Conservation (phyloP, 2,797 vertebrate genomes). For the Alca torda region DNA sequence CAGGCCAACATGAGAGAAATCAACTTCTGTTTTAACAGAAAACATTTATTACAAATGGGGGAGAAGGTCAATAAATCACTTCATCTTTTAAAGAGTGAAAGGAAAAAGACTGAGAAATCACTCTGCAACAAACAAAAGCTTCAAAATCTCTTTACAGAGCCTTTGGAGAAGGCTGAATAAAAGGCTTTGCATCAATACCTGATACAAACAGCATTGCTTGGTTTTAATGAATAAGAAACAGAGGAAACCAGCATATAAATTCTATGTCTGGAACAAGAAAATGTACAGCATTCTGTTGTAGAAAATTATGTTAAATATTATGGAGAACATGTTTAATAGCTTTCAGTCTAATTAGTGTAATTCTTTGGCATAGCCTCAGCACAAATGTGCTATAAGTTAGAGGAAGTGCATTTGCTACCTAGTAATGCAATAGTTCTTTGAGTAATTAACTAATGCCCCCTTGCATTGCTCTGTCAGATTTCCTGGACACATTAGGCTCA, state of each 20-base stretch:
- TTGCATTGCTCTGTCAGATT: not conserved
- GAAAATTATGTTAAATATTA: constrained; percentile 21
- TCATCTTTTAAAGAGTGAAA: not conserved
- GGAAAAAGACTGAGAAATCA: not conserved
- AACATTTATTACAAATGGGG: not conserved
- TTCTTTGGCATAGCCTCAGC: not conserved
- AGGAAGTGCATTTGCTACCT: constrained; percentile 6
- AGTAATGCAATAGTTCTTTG: not conserved
- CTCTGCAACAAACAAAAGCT: not conserved
- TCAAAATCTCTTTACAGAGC: not conserved
- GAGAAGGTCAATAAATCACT: not conserved
- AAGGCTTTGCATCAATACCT: not conserved
- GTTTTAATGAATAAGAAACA: not conserved
- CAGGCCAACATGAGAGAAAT: not conserved
- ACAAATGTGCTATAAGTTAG: not conserved
- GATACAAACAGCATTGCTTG: not conserved
- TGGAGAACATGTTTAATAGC: not conserved
- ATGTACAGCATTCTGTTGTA: not conserved
- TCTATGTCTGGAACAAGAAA: not conserved
- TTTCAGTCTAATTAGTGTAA: constrained; percentile 11
- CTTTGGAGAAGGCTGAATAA: not conserved
- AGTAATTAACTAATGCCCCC: not conserved
- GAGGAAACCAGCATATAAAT: not conserved
- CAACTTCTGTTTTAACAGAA: not conserved
- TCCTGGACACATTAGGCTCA: not conserved